These are phyloP conservation scores for Microcebus ravelobensis DNA, from an alignment of 2,113 vertebrate genomes.

Conservation along the genomic window DNA sequence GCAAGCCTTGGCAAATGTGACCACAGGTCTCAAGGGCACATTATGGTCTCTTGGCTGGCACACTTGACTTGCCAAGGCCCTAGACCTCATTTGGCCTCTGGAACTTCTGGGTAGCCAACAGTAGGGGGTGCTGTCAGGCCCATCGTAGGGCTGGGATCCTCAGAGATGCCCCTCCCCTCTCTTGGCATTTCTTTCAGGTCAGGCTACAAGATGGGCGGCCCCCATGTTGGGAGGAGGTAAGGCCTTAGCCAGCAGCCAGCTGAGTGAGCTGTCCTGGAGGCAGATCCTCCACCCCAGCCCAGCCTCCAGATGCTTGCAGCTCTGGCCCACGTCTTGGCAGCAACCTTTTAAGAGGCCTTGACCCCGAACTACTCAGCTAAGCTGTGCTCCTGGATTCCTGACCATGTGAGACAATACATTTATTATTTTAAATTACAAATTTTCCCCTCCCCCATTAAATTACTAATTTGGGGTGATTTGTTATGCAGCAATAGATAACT, in stretches of 20 bases:
- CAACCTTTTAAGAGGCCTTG: not conserved
- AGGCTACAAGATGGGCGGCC: not conserved
- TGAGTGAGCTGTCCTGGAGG: not conserved
- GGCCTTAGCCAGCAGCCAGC: not conserved
- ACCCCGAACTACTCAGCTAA: not conserved
- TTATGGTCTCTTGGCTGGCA: not conserved
- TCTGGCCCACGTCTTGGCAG: not conserved
- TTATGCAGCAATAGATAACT: not conserved
- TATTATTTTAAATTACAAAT: not conserved
- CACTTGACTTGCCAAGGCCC: not conserved
- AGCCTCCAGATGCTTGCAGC: not conserved
- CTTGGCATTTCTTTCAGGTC: not conserved
- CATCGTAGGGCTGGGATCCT: not conserved
- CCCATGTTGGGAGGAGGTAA: fast-evolving
- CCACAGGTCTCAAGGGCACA: not conserved
- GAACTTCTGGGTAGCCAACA: not conserved
- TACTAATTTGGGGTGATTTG: not conserved
- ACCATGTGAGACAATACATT: not conserved
- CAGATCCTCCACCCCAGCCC: not conserved
- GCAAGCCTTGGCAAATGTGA: not conserved
- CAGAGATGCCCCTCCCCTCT: not conserved
- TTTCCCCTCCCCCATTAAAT: not conserved
- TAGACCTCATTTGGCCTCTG: not conserved
- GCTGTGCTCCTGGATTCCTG: not conserved
- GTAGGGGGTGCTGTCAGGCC: not conserved